Percentiles rank a stretch among this genome's conserved stretches.
Conservation (phyloP, 1,140 invertebrate species). For the Tetragonula clypearis region DNA sequence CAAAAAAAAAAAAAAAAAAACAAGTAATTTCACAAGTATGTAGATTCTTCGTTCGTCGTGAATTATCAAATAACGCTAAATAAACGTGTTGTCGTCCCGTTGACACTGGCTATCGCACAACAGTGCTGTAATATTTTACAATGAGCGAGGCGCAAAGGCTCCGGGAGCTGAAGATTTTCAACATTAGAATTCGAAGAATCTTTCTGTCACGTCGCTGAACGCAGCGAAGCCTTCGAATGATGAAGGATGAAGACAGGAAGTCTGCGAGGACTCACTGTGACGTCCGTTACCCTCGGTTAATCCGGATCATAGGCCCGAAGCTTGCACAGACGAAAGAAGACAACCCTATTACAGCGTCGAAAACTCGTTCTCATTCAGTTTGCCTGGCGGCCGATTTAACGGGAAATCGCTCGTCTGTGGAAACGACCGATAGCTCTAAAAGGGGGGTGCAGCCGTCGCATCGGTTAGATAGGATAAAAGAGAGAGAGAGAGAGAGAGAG, state of each 20-base stretch:
- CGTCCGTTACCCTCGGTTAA: conserved; percentile 34
- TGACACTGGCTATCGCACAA: too few relatives aligned
- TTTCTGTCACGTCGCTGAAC: not conserved
- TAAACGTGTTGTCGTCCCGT: too few relatives aligned
- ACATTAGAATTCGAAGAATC: too few relatives aligned
- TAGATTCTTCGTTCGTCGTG: too few relatives aligned
- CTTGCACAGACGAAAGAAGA: not conserved
- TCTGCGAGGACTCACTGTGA: conserved; percentile 1
- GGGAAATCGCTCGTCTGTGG: conserved; percentile 55
- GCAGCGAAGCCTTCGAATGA: not conserved
- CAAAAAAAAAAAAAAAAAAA: too few relatives aligned
- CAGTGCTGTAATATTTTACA: too few relatives aligned
- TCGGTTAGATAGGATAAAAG: not conserved
- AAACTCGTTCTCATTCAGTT: conserved; percentile 60
- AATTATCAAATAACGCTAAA: too few relatives aligned
- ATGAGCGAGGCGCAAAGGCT: too few relatives aligned
- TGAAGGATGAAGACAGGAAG: too few relatives aligned
- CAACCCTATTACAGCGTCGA: conserved; percentile 26
- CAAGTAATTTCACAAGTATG: too few relatives aligned
- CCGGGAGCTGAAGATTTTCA: too few relatives aligned
- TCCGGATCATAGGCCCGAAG: conserved; percentile 23
- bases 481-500: too few relatives aligned
- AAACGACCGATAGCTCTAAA: conserved; percentile 46
- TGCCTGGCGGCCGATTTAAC: conserved; percentile 50
- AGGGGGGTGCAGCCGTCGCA: conserved; percentile 4